Conservation (phyloP, 1,140 invertebrate species). For the Rhopalosiphum padi region DNA sequence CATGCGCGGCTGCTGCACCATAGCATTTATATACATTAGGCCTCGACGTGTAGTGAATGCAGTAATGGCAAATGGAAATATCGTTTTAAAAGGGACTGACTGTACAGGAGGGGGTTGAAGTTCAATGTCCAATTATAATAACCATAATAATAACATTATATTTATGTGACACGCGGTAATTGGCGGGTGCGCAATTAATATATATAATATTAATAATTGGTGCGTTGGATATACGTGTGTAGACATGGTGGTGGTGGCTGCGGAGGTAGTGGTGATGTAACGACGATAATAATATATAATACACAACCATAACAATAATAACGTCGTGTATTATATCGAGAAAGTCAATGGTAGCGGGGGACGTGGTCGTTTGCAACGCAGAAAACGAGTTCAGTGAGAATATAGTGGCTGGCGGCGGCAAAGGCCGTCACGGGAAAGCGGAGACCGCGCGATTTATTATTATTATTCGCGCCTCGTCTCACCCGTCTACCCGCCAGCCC, state of each 20-base stretch:
- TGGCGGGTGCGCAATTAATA: slow-evolving; percentile 7
- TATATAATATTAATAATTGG: neutral
- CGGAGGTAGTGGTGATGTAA: neutral
- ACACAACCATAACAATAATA: slow-evolving; percentile 22
- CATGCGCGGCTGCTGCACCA: neutral
- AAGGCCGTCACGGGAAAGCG: neutral
- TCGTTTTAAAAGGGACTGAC: neutral
- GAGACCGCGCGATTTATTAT: slow-evolving; percentile 14
- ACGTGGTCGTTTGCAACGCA: neutral
- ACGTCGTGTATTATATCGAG: slow-evolving; percentile 18
- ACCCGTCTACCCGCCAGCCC: neutral
- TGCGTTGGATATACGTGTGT: neutral
- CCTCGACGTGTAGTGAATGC: neutral
- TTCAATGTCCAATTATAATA: slow-evolving; percentile 32
- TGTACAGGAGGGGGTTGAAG: neutral
- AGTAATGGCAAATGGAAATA: neutral
- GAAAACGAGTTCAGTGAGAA: neutral
- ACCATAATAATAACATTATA: slow-evolving; percentile 26
- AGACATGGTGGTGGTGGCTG: neutral
- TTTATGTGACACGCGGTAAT: slow-evolving; percentile 34
- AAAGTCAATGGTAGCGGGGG: neutral
- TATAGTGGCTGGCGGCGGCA: slow-evolving; percentile 1
- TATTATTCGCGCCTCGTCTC: slow-evolving; percentile 30
- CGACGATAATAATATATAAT: slow-evolving; percentile 17
- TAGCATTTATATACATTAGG: neutral